Percentiles rank a stretch among this genome's conserved stretches.
Evolutionary conservation across 2,797 vertebrate species (phyloP).

Genomic region (Lepidocolaptes lacrymiger): DNA sequence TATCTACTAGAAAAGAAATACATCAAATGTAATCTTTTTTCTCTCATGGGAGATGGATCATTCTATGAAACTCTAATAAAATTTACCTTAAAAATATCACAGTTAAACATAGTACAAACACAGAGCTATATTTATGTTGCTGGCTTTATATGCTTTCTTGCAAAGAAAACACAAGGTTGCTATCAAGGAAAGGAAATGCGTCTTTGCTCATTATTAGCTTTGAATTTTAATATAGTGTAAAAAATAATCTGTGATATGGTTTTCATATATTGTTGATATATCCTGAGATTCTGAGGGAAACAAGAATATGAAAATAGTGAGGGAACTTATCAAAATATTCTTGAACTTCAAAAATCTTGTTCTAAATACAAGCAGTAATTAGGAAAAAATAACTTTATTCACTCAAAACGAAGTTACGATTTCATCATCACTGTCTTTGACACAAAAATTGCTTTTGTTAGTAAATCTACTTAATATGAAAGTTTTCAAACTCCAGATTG

Average conservation of each 20-base stretch:
- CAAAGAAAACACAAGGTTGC: neutral
- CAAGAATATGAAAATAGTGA: neutral
- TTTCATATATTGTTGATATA: neutral
- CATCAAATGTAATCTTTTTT: neutral
- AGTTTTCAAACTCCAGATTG: neutral
- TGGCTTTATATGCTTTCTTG: neutral
- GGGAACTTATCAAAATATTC: neutral
- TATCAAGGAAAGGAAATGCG: neutral
- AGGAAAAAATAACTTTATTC: neutral
- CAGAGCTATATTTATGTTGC: neutral
- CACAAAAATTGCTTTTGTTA: neutral
- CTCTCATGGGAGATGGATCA: neutral
- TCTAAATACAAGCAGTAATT: neutral
- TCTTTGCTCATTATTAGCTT: neutral
- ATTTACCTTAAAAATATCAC: neutral
- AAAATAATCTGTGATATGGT: neutral
- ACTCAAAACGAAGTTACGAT: neutral
- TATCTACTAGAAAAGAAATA: neutral
- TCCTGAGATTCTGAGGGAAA: neutral
- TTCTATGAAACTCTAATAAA: neutral
- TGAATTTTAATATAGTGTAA: neutral
- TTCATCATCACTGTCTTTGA: neutral
- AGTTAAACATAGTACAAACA: neutral
- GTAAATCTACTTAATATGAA: neutral
- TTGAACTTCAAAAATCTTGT: neutral